Evolutionary conservation across 2,888 invertebrate species (phyloP).

Genomic region (Disparrhopalites patrizii): DNA sequence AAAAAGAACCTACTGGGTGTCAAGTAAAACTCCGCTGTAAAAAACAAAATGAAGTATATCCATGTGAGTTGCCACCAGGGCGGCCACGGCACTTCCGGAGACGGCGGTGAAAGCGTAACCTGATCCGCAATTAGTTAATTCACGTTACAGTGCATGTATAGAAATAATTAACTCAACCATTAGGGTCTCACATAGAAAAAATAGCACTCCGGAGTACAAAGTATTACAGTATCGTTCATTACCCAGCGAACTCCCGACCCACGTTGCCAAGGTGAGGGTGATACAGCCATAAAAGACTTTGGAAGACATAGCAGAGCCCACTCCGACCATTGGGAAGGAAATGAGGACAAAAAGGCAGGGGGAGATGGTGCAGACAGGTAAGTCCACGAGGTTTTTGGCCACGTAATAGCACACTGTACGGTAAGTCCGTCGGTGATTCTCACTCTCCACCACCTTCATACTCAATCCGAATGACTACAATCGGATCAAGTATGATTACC

Average conservation of each 20-base stretch:
- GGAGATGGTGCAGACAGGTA: background rate
- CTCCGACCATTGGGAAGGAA: constrained; percentile 1
- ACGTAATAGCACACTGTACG: background rate
- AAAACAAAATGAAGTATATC: background rate
- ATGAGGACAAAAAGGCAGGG: background rate
- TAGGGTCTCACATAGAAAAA: background rate
- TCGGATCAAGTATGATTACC: background rate
- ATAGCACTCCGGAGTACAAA: background rate
- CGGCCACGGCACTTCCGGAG: background rate
- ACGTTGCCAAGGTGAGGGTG: background rate
- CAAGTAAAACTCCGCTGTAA: background rate
- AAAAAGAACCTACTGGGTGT: background rate
- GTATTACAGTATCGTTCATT: background rate
- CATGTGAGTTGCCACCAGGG: background rate
- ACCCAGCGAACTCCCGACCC: background rate
- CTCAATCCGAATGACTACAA: background rate
- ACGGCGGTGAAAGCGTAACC: background rate
- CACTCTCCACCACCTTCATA: background rate
- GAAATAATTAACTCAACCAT: too few species aligned
- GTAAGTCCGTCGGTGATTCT: background rate
- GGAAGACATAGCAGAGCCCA: background rate
- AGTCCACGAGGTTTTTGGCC: constrained; percentile 6
- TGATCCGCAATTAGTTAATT: background rate
- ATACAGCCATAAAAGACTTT: background rate
- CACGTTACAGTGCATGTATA: too few species aligned